phyloP scores from a whole-genome alignment of 1,140 invertebrate species.

The Archivesica marissinica region DNA sequence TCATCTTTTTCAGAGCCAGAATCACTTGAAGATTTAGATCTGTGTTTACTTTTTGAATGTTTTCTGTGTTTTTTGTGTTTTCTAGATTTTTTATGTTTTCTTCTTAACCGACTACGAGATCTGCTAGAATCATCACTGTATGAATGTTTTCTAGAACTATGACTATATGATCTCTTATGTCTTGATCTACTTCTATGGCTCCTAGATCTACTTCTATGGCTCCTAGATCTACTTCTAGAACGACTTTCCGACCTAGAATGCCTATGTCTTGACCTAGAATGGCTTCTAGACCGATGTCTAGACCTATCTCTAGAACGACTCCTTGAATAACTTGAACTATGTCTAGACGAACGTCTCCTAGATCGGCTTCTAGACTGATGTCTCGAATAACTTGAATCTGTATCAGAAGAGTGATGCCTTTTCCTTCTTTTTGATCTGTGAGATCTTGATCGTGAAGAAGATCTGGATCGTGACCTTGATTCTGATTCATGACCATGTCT shows the following conservation, averaged over 20 bases:
- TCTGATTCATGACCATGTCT: neutral
- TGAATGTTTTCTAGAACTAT: slow-evolving; percentile 19
- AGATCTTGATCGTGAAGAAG: slow-evolving; percentile 1
- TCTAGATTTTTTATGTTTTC: slow-evolving; percentile 12
- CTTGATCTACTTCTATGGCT: neutral
- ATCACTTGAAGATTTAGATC: slow-evolving; percentile 7
- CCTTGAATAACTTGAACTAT: slow-evolving; percentile 38
- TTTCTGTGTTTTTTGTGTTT: slow-evolving; percentile 11
- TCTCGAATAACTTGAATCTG: slow-evolving; percentile 39
- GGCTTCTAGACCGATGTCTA: slow-evolving; percentile 9
- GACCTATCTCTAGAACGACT: slow-evolving; percentile 11
- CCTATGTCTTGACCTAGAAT: neutral
- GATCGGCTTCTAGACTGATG: slow-evolving; percentile 14
- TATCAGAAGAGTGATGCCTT: slow-evolving; percentile 31
- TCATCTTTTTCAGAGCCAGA: slow-evolving; percentile 1
- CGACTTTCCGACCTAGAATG: slow-evolving; percentile 7
- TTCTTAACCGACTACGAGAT: slow-evolving; percentile 1
- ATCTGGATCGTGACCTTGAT: slow-evolving; percentile 24
- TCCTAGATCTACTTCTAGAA: slow-evolving; percentile 19
- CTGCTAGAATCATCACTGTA: neutral
- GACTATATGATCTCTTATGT: neutral
- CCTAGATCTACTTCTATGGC: neutral
- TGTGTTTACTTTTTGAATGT: slow-evolving; percentile 19
- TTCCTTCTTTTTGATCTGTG: slow-evolving; percentile 21
- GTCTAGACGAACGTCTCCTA: slow-evolving; percentile 5